Conservation (phyloP, 2,113 vertebrate species). For the Zosterops hypoxanthus region DNA sequence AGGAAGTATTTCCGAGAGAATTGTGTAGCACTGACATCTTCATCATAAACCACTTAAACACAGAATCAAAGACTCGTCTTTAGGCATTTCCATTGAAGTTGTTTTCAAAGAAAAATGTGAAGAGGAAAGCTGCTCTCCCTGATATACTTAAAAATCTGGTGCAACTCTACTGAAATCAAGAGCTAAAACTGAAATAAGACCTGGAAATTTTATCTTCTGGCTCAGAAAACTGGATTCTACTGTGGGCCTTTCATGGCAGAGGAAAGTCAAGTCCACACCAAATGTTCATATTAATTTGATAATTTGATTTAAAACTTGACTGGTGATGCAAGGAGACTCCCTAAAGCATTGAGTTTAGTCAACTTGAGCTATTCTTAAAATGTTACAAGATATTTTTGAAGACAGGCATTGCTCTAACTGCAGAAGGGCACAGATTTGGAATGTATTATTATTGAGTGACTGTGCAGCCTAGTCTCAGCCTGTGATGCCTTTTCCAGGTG, state of each 20-base stretch:
- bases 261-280: neutral
- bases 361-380: neutral
- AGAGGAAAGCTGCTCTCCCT: neutral
- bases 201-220: neutral
- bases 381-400: neutral
- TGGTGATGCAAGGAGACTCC: neutral
- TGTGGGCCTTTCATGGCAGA: neutral
- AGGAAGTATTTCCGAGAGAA: neutral
- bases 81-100: neutral
- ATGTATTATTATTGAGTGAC: neutral
- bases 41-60: neutral
- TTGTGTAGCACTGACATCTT: neutral
- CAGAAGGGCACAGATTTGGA: neutral
- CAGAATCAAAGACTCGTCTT: neutral
- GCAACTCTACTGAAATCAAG: neutral
- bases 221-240: neutral
- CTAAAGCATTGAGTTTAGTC: neutral
- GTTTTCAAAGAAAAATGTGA: neutral
- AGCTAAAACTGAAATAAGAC: neutral
- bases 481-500: neutral
- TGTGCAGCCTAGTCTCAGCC: neutral
- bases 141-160: neutral
- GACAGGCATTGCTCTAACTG: neutral
- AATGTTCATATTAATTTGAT: neutral
- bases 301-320: neutral